Evolutionary conservation across 2,797 vertebrate species (phyloP).

Genomic region (Harpagifer antarcticus): DNA sequence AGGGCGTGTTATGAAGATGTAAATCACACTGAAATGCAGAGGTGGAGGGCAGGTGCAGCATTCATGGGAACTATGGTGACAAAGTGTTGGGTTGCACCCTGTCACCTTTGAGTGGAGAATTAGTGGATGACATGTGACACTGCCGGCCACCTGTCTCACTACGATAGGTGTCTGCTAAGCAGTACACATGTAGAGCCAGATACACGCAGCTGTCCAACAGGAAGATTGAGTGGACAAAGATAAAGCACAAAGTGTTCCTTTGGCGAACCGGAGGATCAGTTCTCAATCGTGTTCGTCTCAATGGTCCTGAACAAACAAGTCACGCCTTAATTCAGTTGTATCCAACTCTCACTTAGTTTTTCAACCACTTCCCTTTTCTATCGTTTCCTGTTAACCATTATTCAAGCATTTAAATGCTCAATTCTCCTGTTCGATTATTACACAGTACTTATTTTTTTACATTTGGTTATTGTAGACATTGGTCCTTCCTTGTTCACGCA

Average conservation of each 20-base stretch:
- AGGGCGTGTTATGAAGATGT: slow-evolving; percentile 54
- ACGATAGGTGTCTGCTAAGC: slow-evolving; percentile 57
- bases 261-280: background rate
- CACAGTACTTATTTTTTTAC: background rate
- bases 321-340: background rate
- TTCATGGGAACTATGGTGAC: slow-evolving; percentile 66
- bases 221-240: slow-evolving; percentile 23
- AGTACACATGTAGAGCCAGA: slow-evolving; percentile 45
- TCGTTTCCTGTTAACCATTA: background rate
- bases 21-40: slow-evolving; percentile 57
- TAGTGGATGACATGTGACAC: slow-evolving; percentile 80
- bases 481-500: no score
- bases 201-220: slow-evolving; percentile 53
- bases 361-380: background rate
- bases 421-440: background rate
- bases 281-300: background rate
- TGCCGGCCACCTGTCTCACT: slow-evolving; percentile 74
- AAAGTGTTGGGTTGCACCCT: slow-evolving; percentile 67
- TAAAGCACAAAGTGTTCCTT: slow-evolving; percentile 42
- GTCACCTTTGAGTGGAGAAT: slow-evolving; percentile 68
- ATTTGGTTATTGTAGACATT: no score
- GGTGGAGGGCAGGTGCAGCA: slow-evolving; percentile 42
- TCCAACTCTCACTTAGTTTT: background rate
- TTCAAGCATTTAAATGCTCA: background rate
- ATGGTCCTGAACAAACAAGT: background rate